A percentile compares a stretch with the other conserved stretches of the same genome.
Evolutionary conservation across 2,113 vertebrate species (phyloP).

Genomic region (Sardina pilchardus): DNA sequence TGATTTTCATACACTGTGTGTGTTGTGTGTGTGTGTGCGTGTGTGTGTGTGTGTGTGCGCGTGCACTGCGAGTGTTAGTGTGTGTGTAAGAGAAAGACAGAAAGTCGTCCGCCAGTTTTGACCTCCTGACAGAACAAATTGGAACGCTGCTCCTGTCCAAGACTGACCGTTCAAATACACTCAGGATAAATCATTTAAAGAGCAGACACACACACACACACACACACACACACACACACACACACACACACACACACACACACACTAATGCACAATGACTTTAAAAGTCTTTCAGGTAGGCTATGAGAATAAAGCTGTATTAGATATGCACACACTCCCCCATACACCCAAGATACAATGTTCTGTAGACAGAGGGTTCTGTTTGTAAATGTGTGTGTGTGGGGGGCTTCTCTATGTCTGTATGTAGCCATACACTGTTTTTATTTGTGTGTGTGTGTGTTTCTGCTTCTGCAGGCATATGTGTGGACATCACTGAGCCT

Average conservation of each 20-base stretch:
- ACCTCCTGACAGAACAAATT: slow-evolving; percentile 37
- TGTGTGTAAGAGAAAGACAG: slow-evolving; percentile 32
- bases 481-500: slow-evolving; percentile 42
- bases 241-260: too few relatives aligned
- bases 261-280: not conserved
- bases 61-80: slow-evolving; percentile 10
- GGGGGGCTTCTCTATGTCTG: not conserved
- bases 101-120: slow-evolving; percentile 32
- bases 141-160: slow-evolving; percentile 36
- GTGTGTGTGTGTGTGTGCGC: slow-evolving; percentile 24
- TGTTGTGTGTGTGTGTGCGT: slow-evolving; percentile 28
- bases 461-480: slow-evolving; percentile 28
- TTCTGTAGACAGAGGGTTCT: slow-evolving; percentile 40
- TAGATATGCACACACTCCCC: not conserved
- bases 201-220: not conserved
- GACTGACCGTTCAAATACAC: slow-evolving; percentile 43
- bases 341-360: slow-evolving; percentile 22
- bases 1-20: slow-evolving; percentile 33
- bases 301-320: not conserved
- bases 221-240: not conserved
- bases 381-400: slow-evolving; percentile 16
- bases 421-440: not conserved
- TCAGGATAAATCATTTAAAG: slow-evolving; percentile 50
- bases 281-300: not conserved
- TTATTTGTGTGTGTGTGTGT: slow-evolving; percentile 19